A percentile compares a stretch with the other conserved stretches of the same genome.
Evolutionary conservation across 37 sponge, comb jelly and placozoan species (phyloP).

Genomic region (Bolinopsis microptera): DNA sequence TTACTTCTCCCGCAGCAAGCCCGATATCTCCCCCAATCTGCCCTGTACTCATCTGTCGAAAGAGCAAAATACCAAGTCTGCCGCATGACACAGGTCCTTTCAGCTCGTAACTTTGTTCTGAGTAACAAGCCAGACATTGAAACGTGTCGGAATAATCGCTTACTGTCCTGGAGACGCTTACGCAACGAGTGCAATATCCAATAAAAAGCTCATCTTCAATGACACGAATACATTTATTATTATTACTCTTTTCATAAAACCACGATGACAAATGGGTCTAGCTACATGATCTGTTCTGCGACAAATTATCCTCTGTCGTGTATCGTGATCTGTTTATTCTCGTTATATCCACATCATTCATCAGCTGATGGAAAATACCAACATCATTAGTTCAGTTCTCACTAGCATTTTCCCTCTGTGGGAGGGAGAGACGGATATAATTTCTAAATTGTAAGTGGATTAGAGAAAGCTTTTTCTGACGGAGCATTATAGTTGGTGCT

Average conservation of each 20-base stretch:
- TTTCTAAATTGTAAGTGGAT: neutral
- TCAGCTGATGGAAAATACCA: neutral
- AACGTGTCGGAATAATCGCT: neutral
- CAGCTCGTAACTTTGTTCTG: neutral
- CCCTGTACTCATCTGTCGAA: neutral
- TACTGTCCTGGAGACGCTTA: neutral
- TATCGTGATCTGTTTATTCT: too few relatives aligned
- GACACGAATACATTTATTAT: neutral
- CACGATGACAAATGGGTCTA: neutral
- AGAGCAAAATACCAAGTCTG: neutral
- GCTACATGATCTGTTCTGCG: neutral
- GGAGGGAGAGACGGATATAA: neutral
- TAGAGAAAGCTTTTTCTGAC: neutral
- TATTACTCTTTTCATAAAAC: neutral
- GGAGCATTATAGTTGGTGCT: neutral
- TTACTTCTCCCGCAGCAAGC: too few relatives aligned
- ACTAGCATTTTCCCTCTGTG: neutral
- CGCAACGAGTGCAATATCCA: neutral
- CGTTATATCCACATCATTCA: too few relatives aligned
- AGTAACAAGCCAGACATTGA: neutral
- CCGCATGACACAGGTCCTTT: neutral
- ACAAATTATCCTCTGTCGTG: neutral
- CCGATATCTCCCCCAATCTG: too few relatives aligned
- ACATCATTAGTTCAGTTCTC: neutral
- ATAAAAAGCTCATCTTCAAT: neutral